phyloP scores from a whole-genome alignment of 2,797 vertebrate genomes.

The Darevskia nairensis region DNA sequence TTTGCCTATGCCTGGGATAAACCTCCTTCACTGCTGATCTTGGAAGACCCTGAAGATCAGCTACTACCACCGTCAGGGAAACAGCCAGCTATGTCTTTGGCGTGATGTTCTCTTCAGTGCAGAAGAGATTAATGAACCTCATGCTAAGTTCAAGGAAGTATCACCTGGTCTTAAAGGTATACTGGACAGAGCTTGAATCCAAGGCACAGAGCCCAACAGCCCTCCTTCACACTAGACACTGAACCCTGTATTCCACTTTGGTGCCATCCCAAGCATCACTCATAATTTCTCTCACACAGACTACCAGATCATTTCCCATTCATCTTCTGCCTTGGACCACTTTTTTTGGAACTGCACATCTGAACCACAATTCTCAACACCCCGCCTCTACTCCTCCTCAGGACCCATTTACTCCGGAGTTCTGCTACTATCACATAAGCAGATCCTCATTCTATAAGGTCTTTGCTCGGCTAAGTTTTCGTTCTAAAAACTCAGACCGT shows the following conservation, averaged over 20 bases:
- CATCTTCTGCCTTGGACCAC: slow-evolving; percentile 33
- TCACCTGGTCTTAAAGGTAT: not conserved
- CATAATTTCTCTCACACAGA: not conserved
- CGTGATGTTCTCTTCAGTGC: slow-evolving; percentile 9
- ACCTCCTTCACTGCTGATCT: slow-evolving; percentile 28
- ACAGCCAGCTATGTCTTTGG: not conserved
- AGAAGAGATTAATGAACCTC: not conserved
- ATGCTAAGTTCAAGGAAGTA: not conserved
- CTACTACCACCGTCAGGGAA: slow-evolving; percentile 17
- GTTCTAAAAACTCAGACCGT: slow-evolving; percentile 16
- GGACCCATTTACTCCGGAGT: slow-evolving; percentile 20
- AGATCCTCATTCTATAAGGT: not conserved
- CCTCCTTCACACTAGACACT: not conserved
- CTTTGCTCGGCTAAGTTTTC: slow-evolving; percentile 20
- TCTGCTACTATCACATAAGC: not conserved
- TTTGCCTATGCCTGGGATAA: too few relatives aligned
- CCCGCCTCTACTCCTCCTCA: not conserved
- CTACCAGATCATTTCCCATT: not conserved
- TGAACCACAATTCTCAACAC: slow-evolving; percentile 39
- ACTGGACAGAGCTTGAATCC: slow-evolving; percentile 4
- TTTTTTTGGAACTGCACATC: slow-evolving; percentile 44
- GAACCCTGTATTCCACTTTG: not conserved
- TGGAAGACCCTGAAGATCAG: slow-evolving; percentile 38
- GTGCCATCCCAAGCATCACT: not conserved
- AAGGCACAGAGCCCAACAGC: slow-evolving; percentile 2